Base-by-base conservation (phyloP, 1,140 invertebrate species). In the Meloidogyne hapla region DNA sequence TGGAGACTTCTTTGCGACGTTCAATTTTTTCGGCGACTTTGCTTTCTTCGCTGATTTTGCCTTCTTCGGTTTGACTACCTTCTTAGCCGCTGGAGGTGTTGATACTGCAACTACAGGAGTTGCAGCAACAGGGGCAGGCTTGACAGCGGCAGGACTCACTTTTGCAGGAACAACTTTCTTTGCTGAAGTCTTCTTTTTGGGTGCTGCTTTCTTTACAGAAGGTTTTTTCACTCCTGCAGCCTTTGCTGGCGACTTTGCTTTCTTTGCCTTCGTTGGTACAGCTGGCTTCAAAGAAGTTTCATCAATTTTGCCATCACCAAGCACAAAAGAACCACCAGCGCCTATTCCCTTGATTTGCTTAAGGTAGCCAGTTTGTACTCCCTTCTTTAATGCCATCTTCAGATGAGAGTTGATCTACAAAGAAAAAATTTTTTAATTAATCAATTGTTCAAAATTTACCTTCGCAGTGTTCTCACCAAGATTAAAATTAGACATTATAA, bases 401-500 rank as follows among this genome's bases (percentile, higher is more conserved):
- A 79, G 78, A 21, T 64, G 75, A 26, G 70, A 45, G 63, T 79
- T 79, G 25, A 80, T 79, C 77, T 78, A 48, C 80, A 78, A 25
- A 28, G 5, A 6, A 15, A 23, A 13, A 13, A 26, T 69, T 13
- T 10, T 18, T 26, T 23, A 45, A 5, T 26, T 40, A 2, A 15
- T 15, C 13, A 56, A 56, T 5, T 5, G 4, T n/a, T n/a, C n/a
- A 45, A 45, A 15, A 1, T 33, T 33, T 48, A 77, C 74, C 48
- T 64, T 45, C 15, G 15, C 15, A 12, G 28, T 4, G 5, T 77
- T 84, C 18, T 79, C 79, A 18, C 84, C 86, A 28, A 88, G 82
- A 64, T 85, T 87, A 83, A 83, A 87, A 81, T 87, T 87, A 21
- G 81, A 75, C 48, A 82, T 33, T 65, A 88, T 86, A 80, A 87